These are phyloP conservation scores for Hydrolagus affinis DNA, from an alignment of 2,113 vertebrate genomes.

Conservation along the genomic window DNA sequence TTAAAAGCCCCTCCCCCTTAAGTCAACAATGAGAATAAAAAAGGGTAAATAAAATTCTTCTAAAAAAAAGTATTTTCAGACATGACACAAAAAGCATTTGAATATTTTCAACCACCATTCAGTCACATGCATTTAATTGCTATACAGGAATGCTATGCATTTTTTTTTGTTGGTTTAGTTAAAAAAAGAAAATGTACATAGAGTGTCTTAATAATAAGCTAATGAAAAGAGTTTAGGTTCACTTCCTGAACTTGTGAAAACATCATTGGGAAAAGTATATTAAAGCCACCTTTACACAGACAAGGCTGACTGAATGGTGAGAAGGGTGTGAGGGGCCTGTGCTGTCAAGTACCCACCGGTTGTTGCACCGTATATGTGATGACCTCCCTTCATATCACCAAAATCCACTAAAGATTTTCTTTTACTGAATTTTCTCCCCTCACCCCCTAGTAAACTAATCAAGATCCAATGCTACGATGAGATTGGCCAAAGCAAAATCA, in stretches of 20 bases:
- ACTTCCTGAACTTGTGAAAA: conserved; percentile 27
- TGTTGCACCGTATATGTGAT: too few relatives aligned
- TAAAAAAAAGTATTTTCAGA: conserved; percentile 8
- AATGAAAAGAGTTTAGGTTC: conserved; percentile 24
- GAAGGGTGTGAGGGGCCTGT: neutral
- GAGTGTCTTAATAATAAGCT: conserved; percentile 28
- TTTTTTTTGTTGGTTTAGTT: conserved; percentile 31
- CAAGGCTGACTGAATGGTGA: conserved; percentile 6
- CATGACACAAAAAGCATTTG: conserved; percentile 22
- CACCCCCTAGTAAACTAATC: neutral
- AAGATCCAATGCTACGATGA: neutral
- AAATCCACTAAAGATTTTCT: neutral
- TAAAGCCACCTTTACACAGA: conserved; percentile 27
- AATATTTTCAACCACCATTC: conserved; percentile 25
- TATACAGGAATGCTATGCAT: conserved; percentile 31
- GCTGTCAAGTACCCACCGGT: too few relatives aligned
- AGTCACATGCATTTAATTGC: conserved; percentile 31
- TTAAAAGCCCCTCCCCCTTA: too few relatives aligned
- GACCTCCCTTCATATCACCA: too few relatives aligned
- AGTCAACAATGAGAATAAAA: neutral
- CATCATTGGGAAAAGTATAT: conserved; percentile 24
- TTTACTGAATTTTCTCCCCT: neutral
- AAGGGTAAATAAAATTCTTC: neutral
- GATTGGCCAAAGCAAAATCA: neutral
- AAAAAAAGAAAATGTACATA: conserved; percentile 26